Percentiles rank a stretch among this genome's conserved stretches.
These are phyloP conservation scores for Cairina moschata DNA, from an alignment of 2,113 vertebrate genomes.

Conservation along the genomic window DNA sequence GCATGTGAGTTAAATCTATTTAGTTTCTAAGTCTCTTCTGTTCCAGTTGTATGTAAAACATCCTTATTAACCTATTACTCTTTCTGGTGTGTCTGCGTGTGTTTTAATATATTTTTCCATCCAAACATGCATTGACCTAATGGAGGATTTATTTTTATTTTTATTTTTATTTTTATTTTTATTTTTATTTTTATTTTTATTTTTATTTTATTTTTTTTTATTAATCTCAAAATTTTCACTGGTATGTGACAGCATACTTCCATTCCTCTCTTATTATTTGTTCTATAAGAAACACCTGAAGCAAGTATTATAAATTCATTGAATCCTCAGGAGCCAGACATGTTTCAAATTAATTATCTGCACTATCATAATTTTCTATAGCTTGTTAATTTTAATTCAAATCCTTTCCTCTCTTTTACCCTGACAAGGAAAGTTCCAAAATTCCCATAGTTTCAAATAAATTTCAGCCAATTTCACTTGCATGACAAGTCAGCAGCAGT, in stretches of 20 bases:
- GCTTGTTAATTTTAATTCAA: constrained; percentile 31
- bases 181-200: not conserved
- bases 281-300: constrained; percentile 29
- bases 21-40: not conserved
- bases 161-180: not conserved
- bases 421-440: not conserved
- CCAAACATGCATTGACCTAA: not conserved
- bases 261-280: constrained; percentile 24
- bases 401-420: not conserved
- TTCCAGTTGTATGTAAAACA: not conserved
- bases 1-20: not conserved
- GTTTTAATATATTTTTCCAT: not conserved
- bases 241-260: not conserved
- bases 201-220: not conserved
- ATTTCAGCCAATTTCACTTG: not conserved
- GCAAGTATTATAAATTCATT: constrained; percentile 63
- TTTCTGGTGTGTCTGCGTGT: not conserved
- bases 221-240: constrained; percentile 28
- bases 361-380: constrained; percentile 31
- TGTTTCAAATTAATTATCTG: constrained; percentile 30
- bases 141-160: not conserved
- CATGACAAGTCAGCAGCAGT: not conserved
- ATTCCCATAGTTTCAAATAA: not conserved
- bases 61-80: not conserved
- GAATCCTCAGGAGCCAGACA: not conserved